Evolutionary conservation across 2,888 invertebrate species (phyloP).

Genomic region (Parapristionchus giblindavisi): DNA sequence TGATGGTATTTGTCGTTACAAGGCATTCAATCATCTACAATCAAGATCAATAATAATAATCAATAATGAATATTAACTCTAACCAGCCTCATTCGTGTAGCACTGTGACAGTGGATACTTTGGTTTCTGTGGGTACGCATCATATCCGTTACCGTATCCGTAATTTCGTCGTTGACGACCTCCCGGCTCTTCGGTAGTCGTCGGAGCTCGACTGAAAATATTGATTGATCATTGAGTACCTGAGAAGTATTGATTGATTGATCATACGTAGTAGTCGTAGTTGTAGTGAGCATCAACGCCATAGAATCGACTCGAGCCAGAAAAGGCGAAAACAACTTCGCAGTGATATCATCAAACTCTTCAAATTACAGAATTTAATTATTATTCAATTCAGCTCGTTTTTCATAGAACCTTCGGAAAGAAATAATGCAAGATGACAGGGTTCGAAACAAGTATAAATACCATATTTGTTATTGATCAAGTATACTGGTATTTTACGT

Average conservation of each 20-base stretch:
- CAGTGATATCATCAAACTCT: conserved; percentile 34
- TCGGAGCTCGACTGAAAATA: conserved; percentile 9
- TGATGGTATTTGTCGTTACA: too few relatives aligned
- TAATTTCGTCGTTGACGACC: conserved; percentile 30
- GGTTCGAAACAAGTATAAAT: too few relatives aligned
- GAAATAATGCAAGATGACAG: background rate
- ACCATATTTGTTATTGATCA: too few relatives aligned
- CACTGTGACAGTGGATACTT: conserved; percentile 63
- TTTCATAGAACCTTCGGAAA: background rate
- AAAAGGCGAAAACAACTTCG: conserved; percentile 33
- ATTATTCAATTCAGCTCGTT: background rate
- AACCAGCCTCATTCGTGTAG: conserved; percentile 62
- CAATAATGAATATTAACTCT: background rate
- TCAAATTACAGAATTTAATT: background rate
- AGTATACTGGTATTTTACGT: too few relatives aligned
- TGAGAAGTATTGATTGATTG: background rate
- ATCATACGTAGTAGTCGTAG: conserved; percentile 13
- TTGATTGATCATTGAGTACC: background rate
- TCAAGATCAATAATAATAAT: background rate
- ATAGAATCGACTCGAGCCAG: conserved; percentile 6
- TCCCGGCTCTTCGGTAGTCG: background rate
- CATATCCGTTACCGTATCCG: conserved; percentile 14
- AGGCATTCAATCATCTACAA: background rate
- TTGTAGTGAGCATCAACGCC: conserved; percentile 11
- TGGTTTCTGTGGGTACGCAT: conserved; percentile 34